Evolutionary conservation across 2,113 vertebrate genomes (phyloP).

Genomic region (Toxotes chatareus): DNA sequence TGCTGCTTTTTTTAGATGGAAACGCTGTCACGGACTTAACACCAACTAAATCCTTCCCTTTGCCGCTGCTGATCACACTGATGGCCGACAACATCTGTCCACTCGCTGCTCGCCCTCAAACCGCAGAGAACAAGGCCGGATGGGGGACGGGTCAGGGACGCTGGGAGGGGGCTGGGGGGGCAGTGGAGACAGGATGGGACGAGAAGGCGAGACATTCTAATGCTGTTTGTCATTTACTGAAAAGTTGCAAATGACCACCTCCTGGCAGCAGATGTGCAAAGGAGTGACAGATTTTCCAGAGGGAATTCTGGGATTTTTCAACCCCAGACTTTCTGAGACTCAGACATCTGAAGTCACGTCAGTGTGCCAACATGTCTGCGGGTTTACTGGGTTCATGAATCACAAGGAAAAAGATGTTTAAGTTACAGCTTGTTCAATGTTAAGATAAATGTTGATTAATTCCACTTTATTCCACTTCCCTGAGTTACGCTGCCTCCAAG

Average conservation of each 20-base stretch:
- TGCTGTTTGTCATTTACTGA: background rate
- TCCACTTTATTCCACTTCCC: no score
- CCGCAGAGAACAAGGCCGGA: slow-evolving; percentile 7
- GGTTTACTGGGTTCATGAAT: no score
- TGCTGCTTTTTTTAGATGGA: slow-evolving; percentile 35
- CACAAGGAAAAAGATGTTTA: no score
- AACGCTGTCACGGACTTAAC: slow-evolving; percentile 52
- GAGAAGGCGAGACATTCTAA: no score
- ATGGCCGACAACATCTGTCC: slow-evolving; percentile 69
- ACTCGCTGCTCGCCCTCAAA: slow-evolving; percentile 17
- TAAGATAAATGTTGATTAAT: no score
- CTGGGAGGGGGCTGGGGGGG: background rate
- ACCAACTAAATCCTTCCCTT: slow-evolving; percentile 60
- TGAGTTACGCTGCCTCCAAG: no score
- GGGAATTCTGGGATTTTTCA: background rate
- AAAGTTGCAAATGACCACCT: background rate
- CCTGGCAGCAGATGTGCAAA: background rate
- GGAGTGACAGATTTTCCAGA: background rate
- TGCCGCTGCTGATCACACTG: slow-evolving; percentile 61
- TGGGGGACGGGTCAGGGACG: slow-evolving; percentile 32
- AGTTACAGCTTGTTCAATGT: no score
- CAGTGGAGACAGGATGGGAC: background rate
- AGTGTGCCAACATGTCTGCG: no score
- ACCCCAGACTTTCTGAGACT: no score
- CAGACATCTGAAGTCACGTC: no score